Evolutionary conservation across 2,113 vertebrate genomes (phyloP), one percentile per base, ranked within the genome.

Genomic region (Setophaga kirtlandii): DNA sequence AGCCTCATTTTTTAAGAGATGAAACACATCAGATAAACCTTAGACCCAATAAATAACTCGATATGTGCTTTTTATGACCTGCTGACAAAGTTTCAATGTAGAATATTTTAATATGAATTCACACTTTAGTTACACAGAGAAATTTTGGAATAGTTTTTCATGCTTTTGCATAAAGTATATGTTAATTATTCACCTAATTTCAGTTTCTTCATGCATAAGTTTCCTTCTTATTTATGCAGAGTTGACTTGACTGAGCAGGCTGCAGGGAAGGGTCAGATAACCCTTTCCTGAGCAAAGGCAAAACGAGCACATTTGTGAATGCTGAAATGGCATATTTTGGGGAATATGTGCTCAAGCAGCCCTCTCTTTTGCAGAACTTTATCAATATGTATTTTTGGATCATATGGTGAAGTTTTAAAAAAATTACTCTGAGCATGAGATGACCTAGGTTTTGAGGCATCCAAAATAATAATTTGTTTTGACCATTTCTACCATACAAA

Each of bases 101-200:
- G n/a, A 87, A 59, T 69, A 90, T 74, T 87, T 89, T 69, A 76
- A 76, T 50, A 49, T n/a, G n/a, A 69, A 85, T 85, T 79, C 81
- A 85, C 46, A 83, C 12, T 7, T 86, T 56, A 83, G 59, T 63
- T 89, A 87, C 35, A 37, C 53, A 76, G 83, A 73, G 28, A 93
- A 65, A 91, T 89, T 84, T n/a, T 81, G 46, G 58, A 89, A 76
- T 6, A 74, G 15, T 73, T 94, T 85, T 90, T 89, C 81, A 80
- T 63, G n/a, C 8, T 79, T 91, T 87, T 82, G 78, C 82, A 93
- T 96, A 58, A 90, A 85, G 21, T 67, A 4, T 23, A 79, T 87
- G 67, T 42, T 94, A 95, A 95, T 95, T 94, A 90, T 91, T 87
- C 33, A 83, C 60, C 62, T 93, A 90, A 85, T 94, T 94, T 96